A percentile compares a stretch with the other conserved stretches of the same genome.
Conservation (phyloP, 2,888 invertebrate species). For the Ormyrus labotus region DNA sequence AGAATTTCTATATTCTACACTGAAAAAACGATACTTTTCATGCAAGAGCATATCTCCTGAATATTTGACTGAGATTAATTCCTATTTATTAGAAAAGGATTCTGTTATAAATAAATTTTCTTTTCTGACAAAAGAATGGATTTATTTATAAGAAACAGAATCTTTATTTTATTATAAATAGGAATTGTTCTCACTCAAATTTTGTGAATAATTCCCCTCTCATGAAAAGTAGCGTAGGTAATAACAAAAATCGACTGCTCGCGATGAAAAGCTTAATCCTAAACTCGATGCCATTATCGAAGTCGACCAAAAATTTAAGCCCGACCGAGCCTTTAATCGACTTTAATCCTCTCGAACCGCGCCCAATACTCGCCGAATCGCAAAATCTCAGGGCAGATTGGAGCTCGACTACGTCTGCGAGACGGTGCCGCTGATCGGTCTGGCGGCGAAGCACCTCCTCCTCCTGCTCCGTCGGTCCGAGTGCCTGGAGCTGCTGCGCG, state of each 20-base stretch:
- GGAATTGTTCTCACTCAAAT: too few relatives aligned
- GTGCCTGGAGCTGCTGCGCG: background rate
- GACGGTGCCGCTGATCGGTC: background rate
- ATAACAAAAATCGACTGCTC: background rate
- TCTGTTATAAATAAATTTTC: background rate
- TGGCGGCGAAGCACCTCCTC: background rate
- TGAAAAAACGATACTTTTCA: background rate
- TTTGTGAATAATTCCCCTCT: too few relatives aligned
- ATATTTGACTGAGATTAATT: background rate
- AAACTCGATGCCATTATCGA: background rate
- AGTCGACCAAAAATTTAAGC: background rate
- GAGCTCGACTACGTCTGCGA: slow-evolving; percentile 4
- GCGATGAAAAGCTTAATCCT: background rate
- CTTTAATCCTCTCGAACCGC: too few relatives aligned
- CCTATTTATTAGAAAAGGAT: background rate
- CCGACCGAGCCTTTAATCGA: background rate
- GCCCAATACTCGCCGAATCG: too few relatives aligned
- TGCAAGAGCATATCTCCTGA: background rate
- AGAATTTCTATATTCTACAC: background rate
- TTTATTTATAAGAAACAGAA: too few relatives aligned
- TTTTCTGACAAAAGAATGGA: too few relatives aligned
- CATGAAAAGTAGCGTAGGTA: background rate
- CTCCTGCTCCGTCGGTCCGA: background rate
- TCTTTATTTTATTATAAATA: too few relatives aligned
- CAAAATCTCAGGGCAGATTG: background rate